Evolutionary conservation across 2,797 vertebrate species (phyloP).

Genomic region (Lacerta viridis): DNA sequence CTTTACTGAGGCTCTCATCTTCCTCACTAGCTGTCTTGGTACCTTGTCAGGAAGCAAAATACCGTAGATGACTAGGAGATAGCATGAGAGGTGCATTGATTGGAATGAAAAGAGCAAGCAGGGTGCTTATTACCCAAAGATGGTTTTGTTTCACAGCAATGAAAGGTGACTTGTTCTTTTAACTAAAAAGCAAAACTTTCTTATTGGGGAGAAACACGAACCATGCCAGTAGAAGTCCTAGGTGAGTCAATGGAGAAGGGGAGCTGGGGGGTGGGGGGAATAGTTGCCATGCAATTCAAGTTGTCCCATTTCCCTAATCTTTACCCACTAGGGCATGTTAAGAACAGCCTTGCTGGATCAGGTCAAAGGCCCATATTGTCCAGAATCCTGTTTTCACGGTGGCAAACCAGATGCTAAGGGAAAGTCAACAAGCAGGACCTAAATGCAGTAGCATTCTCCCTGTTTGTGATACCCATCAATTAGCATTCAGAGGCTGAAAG

Average conservation of each 20-base stretch:
- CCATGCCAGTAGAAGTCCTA: not conserved
- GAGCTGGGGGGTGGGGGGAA: not conserved
- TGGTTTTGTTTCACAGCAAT: conserved; percentile 12
- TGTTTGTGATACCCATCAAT: too few species aligned
- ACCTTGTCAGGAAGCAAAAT: conserved; percentile 40
- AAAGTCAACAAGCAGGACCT: too few species aligned
- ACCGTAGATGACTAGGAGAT: not conserved
- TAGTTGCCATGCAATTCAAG: not conserved
- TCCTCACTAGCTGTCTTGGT: conserved; percentile 30
- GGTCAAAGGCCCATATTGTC: not conserved
- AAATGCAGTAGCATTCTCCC: too few species aligned
- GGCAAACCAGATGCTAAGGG: not conserved
- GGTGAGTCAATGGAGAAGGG: not conserved
- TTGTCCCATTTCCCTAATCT: not conserved
- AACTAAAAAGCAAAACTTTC: not conserved
- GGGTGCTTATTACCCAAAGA: not conserved
- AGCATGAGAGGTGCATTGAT: not conserved
- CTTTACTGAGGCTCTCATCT: conserved; percentile 36
- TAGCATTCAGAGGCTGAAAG: not conserved
- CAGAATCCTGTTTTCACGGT: too few species aligned
- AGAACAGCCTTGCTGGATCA: not conserved
- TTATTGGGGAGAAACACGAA: not conserved
- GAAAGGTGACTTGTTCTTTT: not conserved
- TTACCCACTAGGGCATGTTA: not conserved
- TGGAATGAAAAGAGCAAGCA: not conserved